Conservation (phyloP, 2,797 vertebrate genomes). For the Ciconia nigra region DNA sequence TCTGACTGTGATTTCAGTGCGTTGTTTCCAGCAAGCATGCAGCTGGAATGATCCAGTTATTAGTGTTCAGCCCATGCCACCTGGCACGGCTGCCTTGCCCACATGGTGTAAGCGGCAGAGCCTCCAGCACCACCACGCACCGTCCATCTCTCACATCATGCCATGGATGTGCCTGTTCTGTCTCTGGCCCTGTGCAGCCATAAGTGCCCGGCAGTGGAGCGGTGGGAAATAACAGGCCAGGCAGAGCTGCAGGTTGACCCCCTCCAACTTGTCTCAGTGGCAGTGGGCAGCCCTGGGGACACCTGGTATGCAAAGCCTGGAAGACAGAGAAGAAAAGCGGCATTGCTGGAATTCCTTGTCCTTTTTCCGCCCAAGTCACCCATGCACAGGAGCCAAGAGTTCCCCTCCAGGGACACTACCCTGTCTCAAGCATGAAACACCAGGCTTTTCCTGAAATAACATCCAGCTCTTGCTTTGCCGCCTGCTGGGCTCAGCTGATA, state of each 20-base stretch:
- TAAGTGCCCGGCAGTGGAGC: fast-evolving
- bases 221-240: neutral
- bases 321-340: neutral
- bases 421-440: conserved; percentile 30
- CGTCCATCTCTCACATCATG: neutral
- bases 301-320: neutral
- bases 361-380: neutral
- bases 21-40: neutral
- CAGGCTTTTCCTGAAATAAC: conserved; percentile 52
- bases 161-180: neutral
- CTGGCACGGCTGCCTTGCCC: neutral
- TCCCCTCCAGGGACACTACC: neutral
- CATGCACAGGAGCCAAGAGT: neutral
- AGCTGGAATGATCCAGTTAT: neutral
- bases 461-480: conserved; percentile 22
- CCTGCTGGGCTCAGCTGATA: conserved; percentile 46
- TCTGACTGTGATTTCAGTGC: neutral
- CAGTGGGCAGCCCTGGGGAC: neutral
- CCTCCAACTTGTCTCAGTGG: neutral
- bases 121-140: fast-evolving
- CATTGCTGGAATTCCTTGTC: conserved; percentile 40
- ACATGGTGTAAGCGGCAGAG: neutral
- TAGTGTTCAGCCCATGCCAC: neutral
- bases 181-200: neutral
- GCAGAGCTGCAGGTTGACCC: neutral